Percentiles rank a stretch among this genome's conserved stretches.
These are phyloP conservation scores for Drosophila austrosaltans DNA, from an alignment of 2,888 invertebrate species.

Conservation along the genomic window DNA sequence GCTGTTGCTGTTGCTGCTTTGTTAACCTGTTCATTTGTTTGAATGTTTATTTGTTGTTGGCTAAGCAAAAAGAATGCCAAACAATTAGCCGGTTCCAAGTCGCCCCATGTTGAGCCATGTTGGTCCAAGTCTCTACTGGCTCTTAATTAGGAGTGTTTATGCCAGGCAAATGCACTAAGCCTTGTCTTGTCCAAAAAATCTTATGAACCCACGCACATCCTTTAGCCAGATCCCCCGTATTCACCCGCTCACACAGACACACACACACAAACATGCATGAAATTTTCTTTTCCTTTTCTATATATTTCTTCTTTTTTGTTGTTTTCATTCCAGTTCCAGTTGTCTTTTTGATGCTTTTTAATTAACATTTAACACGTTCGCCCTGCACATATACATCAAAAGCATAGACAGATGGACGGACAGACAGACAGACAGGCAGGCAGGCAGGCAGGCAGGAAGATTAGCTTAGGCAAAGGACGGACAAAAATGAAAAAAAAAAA, in stretches of 20 bases:
- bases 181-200: slow-evolving; percentile 43
- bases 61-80: slow-evolving; percentile 64
- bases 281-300: not conserved
- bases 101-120: not conserved
- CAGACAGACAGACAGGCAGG: slow-evolving; percentile 35
- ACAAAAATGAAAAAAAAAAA: slow-evolving; percentile 2
- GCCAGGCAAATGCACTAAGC: slow-evolving; percentile 61
- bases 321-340: not conserved
- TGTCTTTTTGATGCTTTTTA: slow-evolving; percentile 61
- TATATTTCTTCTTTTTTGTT: not conserved
- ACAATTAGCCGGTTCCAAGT: slow-evolving; percentile 66
- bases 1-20: slow-evolving; percentile 54
- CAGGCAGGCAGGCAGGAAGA: slow-evolving; percentile 41
- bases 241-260: not conserved
- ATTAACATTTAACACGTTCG: slow-evolving; percentile 74
- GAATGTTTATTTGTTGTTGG: slow-evolving; percentile 35
- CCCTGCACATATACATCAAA: slow-evolving; percentile 66
- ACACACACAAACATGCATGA: not conserved
- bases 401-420: slow-evolving; percentile 49
- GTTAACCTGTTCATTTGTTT: slow-evolving; percentile 46
- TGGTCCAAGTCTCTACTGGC: slow-evolving; percentile 13
- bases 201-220: slow-evolving; percentile 13
- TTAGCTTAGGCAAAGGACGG: slow-evolving; percentile 38
- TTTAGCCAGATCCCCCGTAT: not conserved
- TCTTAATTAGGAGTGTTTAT: slow-evolving; percentile 76